Base-by-base conservation (phyloP, 1,140 invertebrate genomes). In the Anthonomus grandis region DNA sequence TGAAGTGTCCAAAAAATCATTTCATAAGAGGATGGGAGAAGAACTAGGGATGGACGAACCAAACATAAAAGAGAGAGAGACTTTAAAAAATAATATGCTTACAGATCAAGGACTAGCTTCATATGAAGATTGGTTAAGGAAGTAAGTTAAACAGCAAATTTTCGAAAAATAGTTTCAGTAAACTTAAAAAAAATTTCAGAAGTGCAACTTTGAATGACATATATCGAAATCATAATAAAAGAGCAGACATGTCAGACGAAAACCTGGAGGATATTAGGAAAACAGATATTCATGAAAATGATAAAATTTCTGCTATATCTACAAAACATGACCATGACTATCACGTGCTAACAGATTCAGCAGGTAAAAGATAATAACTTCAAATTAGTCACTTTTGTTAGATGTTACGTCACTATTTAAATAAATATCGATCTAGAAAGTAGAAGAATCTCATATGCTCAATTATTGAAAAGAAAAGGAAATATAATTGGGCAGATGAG, bases 91-190 rank as follows among this genome's bases (percentile, higher is more conserved):
- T 55, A 56, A 37, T 46, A 72, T 24, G 73, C 62, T 77, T 48
- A 78, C 81, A 52, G 85, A 86, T 59, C 77, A 82, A 34, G 85
- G 85, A 15, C 86, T 84, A 3, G 72, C 75, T 5, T 79, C 79
- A 64, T 87, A 87, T 64, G 83, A 85, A 70, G 77, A 85, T 41
- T 86, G 85, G 84, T 65, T 87, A 9, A 70, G 81, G 18, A 84
- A 82, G 85, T 86, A 73, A 75, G 73, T 68, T 44, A 34, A 19
- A 57, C 9, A 52, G 52, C n/a, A 57, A 34, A 34, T 9, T 38
- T 42, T 34, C 44, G 36, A 46, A 44, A 46, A 1, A 49, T 34
- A 6, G 5, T 31, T 4, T 41, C 38, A 12, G 5, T 6, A 39
- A 39, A 39, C 17, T 15, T 10, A 45, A 23, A 12, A 21, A 23